These are phyloP conservation scores for Myripristis murdjan DNA, from an alignment of 2,797 vertebrate genomes.

Conservation along the genomic window DNA sequence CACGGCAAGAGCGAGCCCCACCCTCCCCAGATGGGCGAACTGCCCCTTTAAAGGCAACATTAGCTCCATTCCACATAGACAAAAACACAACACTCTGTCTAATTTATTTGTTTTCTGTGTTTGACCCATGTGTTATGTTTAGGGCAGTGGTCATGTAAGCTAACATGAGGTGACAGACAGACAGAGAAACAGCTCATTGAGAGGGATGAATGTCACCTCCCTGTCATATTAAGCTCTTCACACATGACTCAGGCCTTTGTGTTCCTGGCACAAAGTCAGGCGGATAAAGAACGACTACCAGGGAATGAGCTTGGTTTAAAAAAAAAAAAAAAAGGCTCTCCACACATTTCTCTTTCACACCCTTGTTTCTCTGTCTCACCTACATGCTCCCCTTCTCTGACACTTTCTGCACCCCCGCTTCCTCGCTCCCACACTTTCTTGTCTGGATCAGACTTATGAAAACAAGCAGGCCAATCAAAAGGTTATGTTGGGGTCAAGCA, in stretches of 20 bases:
- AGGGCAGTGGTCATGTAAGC: background rate
- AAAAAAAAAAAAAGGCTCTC: background rate
- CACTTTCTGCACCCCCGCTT: slow-evolving; percentile 35
- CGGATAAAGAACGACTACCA: slow-evolving; percentile 12
- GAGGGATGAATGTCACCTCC: slow-evolving; percentile 15
- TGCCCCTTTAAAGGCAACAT: no score
- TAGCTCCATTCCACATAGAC: background rate
- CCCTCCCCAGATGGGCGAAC: no score
- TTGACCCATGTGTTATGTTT: background rate
- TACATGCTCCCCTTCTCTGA: background rate
- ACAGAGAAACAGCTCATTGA: slow-evolving; percentile 2
- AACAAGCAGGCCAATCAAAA: slow-evolving; percentile 80
- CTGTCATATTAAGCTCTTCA: slow-evolving; percentile 4
- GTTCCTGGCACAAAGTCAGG: slow-evolving; percentile 26
- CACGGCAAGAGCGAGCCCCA: no score
- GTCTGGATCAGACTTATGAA: slow-evolving; percentile 66
- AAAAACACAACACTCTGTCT: background rate
- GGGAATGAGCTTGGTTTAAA: background rate
- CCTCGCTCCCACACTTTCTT: slow-evolving; percentile 20
- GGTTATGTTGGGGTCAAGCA: slow-evolving; percentile 64
- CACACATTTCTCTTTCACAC: slow-evolving; percentile 6
- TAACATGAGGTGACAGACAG: slow-evolving; percentile 4
- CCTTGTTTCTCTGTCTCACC: slow-evolving; percentile 35
- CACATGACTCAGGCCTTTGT: background rate
- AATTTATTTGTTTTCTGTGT: background rate